A percentile compares a stretch with the other conserved stretches of the same genome.
Conservation (phyloP, 2,888 invertebrate genomes). For the Spialia ferax region DNA sequence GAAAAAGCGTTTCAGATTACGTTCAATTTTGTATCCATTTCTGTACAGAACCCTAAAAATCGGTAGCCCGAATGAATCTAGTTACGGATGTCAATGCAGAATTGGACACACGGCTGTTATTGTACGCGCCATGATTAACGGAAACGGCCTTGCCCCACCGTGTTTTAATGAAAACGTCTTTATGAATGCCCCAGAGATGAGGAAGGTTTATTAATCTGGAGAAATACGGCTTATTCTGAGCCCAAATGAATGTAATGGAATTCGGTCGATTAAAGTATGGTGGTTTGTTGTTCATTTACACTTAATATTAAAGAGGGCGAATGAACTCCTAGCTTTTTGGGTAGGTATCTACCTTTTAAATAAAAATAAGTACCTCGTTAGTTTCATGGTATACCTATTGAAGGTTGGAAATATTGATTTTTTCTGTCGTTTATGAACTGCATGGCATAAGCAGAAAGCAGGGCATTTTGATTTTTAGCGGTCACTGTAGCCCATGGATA, state of each 20-base stretch:
- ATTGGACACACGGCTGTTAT: constrained; percentile 53
- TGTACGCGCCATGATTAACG: constrained; percentile 38
- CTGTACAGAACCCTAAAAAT: constrained; percentile 42
- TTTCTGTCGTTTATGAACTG: too few relatives aligned
- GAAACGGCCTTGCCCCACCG: constrained; percentile 33
- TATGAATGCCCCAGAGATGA: constrained; percentile 32
- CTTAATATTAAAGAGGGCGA: background rate
- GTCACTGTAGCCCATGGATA: too few relatives aligned
- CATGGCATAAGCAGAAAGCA: too few relatives aligned
- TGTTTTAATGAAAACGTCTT: constrained; percentile 37
- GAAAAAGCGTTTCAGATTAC: background rate
- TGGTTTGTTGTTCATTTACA: constrained; percentile 9
- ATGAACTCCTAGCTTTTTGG: background rate
- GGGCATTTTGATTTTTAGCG: too few relatives aligned
- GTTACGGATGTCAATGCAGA: constrained; percentile 60
- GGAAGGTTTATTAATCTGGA: constrained; percentile 30
- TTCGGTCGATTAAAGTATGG: background rate
- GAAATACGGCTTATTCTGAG: constrained; percentile 9
- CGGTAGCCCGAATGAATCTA: constrained; percentile 55
- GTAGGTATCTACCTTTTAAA: background rate
- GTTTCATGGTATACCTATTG: too few relatives aligned
- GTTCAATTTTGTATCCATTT: background rate
- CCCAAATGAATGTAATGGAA: constrained; percentile 21
- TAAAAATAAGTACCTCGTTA: background rate
- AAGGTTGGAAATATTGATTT: too few relatives aligned